Percentiles rank a stretch among this genome's conserved stretches.
Conservation (phyloP, 1,140 invertebrate species). For the Pectinophora gossypiella region DNA sequence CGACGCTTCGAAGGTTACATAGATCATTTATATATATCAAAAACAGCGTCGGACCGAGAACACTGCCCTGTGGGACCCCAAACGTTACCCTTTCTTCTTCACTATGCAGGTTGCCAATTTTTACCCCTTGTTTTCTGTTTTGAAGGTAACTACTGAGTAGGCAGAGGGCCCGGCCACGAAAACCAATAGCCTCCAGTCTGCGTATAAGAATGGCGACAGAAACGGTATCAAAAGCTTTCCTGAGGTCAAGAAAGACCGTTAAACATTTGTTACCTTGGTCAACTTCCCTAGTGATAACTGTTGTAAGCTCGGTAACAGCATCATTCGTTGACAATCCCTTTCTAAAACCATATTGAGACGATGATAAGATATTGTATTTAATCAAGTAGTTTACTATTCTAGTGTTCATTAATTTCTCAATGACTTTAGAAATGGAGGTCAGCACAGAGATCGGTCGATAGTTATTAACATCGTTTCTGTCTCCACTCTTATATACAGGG, state of each 20-base stretch:
- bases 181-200: neutral
- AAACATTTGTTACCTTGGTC: neutral
- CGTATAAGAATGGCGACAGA: conserved; percentile 1
- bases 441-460: conserved; percentile 16
- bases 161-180: neutral
- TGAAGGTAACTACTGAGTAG: neutral
- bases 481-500: conserved; percentile 14
- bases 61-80: neutral
- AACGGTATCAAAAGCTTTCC: no score
- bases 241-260: conserved; percentile 1
- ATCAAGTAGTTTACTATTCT: conserved; percentile 11
- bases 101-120: neutral
- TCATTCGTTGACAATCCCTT: neutral
- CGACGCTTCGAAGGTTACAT: no score
- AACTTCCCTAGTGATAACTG: neutral
- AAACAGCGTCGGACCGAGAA: no score
- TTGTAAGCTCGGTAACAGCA: neutral
- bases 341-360: conserved; percentile 15
- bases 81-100: neutral
- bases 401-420: conserved; percentile 16
- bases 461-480: conserved; percentile 9
- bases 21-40: no score
- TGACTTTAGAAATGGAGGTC: conserved; percentile 10
- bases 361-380: conserved; percentile 13
- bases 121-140: neutral